Conservation (phyloP, 1,140 invertebrate genomes). For the Heliconius hewitsoni region DNA sequence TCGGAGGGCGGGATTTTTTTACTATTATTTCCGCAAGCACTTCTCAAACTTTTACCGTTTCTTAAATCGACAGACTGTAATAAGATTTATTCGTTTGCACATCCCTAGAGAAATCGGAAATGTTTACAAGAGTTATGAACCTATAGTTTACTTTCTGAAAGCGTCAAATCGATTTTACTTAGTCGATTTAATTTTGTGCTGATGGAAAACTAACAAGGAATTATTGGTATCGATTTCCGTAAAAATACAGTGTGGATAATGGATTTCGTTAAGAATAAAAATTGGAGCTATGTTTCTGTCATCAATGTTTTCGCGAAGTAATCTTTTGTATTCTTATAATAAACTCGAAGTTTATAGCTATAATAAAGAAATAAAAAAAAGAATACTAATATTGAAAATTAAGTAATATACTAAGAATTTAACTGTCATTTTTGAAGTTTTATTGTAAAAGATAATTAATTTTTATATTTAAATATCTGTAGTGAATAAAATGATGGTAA, state of each 20-base stretch:
- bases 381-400: background rate
- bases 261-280: constrained; percentile 8
- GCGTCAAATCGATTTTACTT: constrained; percentile 45
- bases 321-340: background rate
- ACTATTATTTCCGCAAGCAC: constrained; percentile 39
- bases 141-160: constrained; percentile 54
- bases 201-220: constrained; percentile 42
- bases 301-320: background rate
- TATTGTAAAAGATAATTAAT: background rate
- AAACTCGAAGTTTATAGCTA: background rate
- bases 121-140: constrained; percentile 41
- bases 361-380: background rate
- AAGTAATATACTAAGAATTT: background rate
- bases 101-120: constrained; percentile 12
- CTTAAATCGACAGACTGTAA: constrained; percentile 54
- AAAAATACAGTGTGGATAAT: constrained; percentile 2
- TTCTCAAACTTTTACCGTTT: constrained; percentile 51
- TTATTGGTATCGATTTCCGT: constrained; percentile 13
- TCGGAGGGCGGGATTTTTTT: constrained; percentile 33
- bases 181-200: constrained; percentile 53
- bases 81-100: constrained; percentile 49
- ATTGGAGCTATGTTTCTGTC: background rate
- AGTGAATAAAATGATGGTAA: too few species aligned
- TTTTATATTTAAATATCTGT: too few species aligned
- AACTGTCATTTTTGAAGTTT: background rate